Percentiles rank a stretch among this genome's conserved stretches.
Conservation (phyloP, 2,888 invertebrate genomes). For the Strigamia transsilvanica region DNA sequence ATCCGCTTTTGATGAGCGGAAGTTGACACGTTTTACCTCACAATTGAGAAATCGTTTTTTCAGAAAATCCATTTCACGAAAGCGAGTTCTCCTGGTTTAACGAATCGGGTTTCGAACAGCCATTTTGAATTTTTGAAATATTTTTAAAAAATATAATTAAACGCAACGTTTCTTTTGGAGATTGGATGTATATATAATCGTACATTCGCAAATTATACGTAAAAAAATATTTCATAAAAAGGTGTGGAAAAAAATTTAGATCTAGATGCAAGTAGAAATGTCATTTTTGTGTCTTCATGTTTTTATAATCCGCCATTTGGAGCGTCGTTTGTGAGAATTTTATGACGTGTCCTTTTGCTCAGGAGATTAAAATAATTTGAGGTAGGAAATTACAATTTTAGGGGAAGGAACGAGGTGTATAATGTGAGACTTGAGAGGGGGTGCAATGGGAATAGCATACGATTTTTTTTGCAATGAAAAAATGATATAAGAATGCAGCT, state of each 20-base stretch:
- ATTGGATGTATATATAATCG: too few relatives aligned
- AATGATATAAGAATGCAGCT: slow-evolving; percentile 18
- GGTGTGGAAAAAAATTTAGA: neutral
- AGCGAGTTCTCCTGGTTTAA: too few relatives aligned
- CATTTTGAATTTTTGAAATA: too few relatives aligned
- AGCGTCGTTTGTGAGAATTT: slow-evolving; percentile 36
- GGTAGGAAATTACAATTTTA: slow-evolving; percentile 49
- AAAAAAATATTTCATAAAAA: neutral
- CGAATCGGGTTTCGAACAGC: too few relatives aligned
- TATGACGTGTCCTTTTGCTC: slow-evolving; percentile 49
- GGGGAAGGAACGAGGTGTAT: neutral
- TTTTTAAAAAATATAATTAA: too few relatives aligned
- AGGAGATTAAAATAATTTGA: slow-evolving; percentile 47
- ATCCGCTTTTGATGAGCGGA: too few relatives aligned
- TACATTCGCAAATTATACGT: too few relatives aligned
- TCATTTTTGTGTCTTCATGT: slow-evolving; percentile 48
- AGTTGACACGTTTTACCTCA: too few relatives aligned
- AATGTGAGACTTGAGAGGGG: slow-evolving; percentile 15
- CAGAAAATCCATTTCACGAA: too few relatives aligned
- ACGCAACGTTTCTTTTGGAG: too few relatives aligned
- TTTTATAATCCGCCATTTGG: slow-evolving; percentile 46
- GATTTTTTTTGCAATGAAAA: neutral
- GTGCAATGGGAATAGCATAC: slow-evolving; percentile 38
- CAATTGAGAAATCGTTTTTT: too few relatives aligned
- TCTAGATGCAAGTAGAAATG: slow-evolving; percentile 4